Evolutionary conservation across 2,888 invertebrate species (phyloP).

Genomic region (Eretmocerus hayati): DNA sequence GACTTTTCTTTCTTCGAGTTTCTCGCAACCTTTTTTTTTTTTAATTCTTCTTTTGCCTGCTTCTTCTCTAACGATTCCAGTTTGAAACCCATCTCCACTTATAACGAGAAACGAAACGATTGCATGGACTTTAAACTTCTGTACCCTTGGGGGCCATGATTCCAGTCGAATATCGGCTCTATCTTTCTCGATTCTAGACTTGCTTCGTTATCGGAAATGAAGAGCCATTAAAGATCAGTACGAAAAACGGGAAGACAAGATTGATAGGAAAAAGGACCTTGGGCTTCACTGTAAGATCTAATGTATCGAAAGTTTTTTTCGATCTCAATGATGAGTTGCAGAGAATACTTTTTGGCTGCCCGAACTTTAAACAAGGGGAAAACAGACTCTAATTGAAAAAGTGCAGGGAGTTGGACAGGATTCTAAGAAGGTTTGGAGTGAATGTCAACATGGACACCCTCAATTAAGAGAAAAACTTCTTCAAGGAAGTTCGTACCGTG

Average conservation of each 20-base stretch:
- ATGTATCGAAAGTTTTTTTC: neutral
- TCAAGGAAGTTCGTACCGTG: no score
- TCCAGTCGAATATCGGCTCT: slow-evolving; percentile 11
- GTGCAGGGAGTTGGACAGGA: no score
- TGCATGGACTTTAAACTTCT: slow-evolving; percentile 11
- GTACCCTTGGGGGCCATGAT: slow-evolving; percentile 4
- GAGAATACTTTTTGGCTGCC: neutral
- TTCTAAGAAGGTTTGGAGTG: no score
- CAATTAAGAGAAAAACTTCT: no score
- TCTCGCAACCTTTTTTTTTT: neutral
- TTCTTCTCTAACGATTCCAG: neutral
- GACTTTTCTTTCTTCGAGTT: neutral
- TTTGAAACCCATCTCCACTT: neutral
- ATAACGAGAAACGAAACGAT: slow-evolving; percentile 14
- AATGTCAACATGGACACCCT: no score
- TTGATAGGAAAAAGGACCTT: neutral
- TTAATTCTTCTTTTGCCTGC: neutral
- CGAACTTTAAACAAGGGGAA: neutral
- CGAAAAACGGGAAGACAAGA: neutral
- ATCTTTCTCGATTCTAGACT: neutral
- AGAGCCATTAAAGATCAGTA: slow-evolving; percentile 17
- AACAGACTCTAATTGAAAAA: no score
- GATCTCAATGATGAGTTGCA: neutral
- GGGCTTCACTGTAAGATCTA: neutral
- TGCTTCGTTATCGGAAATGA: slow-evolving; percentile 18